Conservation (phyloP, 2,797 vertebrate species). For the Thamnophis elegans region DNA sequence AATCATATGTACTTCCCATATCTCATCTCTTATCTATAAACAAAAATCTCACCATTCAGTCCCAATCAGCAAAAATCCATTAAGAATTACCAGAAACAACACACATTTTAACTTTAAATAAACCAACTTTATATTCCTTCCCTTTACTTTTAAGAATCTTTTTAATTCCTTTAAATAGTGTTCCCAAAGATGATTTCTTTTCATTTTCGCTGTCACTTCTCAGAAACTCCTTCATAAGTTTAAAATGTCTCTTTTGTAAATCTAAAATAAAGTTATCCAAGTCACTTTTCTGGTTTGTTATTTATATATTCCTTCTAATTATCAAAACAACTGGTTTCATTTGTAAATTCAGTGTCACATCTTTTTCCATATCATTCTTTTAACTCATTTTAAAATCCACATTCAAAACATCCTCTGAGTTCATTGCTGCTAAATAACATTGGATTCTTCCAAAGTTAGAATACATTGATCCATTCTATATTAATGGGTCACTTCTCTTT, state of each 20-base stretch:
- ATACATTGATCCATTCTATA: neutral
- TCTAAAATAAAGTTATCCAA: neutral
- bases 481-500: neutral
- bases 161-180: neutral
- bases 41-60: neutral
- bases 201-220: neutral
- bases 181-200: neutral
- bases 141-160: neutral
- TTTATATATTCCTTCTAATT: neutral
- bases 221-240: neutral
- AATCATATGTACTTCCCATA: neutral
- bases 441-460: neutral
- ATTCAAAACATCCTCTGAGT: neutral
- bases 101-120: neutral
- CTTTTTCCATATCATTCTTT: neutral
- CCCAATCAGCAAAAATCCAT: neutral
- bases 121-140: neutral
- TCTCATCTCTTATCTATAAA: neutral
- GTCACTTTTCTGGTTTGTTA: neutral
- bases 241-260: neutral
- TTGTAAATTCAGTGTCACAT: neutral
- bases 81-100: neutral
- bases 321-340: neutral
- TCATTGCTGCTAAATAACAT: neutral
- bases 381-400: neutral